Conservation (phyloP, 2,113 vertebrate genomes). For the Indri indri region DNA sequence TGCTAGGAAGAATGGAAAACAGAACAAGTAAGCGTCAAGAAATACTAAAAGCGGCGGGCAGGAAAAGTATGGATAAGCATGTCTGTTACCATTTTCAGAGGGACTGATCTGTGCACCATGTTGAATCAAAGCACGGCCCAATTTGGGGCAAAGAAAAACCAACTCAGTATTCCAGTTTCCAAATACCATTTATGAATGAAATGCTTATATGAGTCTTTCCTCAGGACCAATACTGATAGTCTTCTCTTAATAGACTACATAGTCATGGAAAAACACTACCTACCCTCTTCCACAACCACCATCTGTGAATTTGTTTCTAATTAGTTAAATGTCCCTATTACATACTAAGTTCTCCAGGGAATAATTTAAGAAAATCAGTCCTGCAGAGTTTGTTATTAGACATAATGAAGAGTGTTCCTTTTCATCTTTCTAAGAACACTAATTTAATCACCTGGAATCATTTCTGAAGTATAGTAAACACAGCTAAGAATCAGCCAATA, state of each 20-base stretch:
- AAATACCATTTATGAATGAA: background rate
- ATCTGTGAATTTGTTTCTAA: constrained; percentile 30
- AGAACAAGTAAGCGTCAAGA: background rate
- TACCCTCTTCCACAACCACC: background rate
- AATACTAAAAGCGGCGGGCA: background rate
- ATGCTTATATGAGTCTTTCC: background rate
- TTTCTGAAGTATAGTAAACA: constrained; percentile 67
- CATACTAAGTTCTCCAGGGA: constrained; percentile 71
- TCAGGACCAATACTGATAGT: background rate
- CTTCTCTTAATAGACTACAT: background rate
- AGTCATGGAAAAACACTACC: background rate
- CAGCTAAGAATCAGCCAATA: constrained; percentile 69
- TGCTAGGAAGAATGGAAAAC: background rate
- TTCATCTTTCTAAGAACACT: constrained; percentile 78
- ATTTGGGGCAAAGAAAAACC: background rate
- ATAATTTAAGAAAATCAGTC: constrained; percentile 71
- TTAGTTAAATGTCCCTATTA: constrained; percentile 71
- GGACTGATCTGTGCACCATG: background rate
- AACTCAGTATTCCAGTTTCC: background rate
- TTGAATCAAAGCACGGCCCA: background rate
- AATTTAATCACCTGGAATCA: constrained; percentile 77
- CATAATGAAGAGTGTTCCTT: constrained; percentile 80
- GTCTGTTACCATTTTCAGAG: background rate
- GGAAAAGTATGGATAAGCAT: background rate
- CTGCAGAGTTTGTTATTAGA: constrained; percentile 78